A percentile compares a stretch with the other conserved stretches of the same genome.
phyloP scores from a whole-genome alignment of 2,113 vertebrate genomes.

The Dinomys branickii region DNA sequence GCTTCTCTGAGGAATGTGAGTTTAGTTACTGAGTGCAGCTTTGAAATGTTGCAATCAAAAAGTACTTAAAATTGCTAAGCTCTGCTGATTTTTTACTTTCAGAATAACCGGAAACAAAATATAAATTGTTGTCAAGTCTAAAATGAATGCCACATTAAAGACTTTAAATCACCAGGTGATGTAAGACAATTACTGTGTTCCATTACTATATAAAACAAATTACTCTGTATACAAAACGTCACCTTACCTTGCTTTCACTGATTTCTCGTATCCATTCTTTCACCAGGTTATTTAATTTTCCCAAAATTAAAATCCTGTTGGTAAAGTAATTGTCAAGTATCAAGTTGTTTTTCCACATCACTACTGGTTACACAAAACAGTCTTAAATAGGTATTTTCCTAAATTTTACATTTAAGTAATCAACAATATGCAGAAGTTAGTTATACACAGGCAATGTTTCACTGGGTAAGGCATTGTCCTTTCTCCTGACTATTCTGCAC shows the following conservation, averaged over 20 bases:
- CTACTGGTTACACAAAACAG: not conserved
- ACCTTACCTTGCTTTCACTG: slow-evolving; percentile 92
- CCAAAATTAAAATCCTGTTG: slow-evolving; percentile 93
- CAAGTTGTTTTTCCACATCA: slow-evolving; percentile 28
- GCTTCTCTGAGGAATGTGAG: not conserved
- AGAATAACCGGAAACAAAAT: slow-evolving; percentile 40
- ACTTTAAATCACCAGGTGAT: not conserved
- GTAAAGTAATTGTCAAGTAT: slow-evolving; percentile 76
- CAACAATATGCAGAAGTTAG: not conserved
- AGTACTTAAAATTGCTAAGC: not conserved
- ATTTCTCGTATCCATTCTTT: slow-evolving; percentile 95
- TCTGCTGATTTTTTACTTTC: not conserved
- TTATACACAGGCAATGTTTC: not conserved
- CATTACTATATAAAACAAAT: not conserved
- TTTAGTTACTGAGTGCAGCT: slow-evolving; percentile 26
- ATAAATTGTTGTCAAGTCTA: not conserved
- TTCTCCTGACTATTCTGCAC: slow-evolving; percentile 8
- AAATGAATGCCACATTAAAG: not conserved
- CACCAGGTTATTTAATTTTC: slow-evolving; percentile 92
- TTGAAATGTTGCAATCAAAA: slow-evolving; percentile 23
- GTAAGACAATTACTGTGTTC: not conserved
- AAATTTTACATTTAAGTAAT: slow-evolving; percentile 31
- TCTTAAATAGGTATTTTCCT: not conserved
- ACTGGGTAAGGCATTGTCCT: not conserved
- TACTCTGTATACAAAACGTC: slow-evolving; percentile 19